Conservation (phyloP, 2,113 vertebrate genomes). For the Pedionomus torquatus region DNA sequence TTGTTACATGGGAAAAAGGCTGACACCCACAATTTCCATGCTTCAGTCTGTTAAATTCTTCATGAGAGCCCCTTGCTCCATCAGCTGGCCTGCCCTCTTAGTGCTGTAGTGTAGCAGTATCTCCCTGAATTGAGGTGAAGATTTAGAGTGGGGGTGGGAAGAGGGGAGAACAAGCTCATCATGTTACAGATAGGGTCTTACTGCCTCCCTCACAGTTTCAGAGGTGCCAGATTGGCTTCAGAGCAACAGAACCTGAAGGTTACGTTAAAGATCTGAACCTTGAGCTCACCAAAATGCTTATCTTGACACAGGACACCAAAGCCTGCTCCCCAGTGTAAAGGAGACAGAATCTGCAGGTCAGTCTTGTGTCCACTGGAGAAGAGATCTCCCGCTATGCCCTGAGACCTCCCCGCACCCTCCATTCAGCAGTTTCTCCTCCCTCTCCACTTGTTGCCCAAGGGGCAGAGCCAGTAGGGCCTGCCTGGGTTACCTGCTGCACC, state of each 20-base stretch:
- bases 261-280: background rate
- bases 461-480: background rate
- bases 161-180: background rate
- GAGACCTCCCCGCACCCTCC: background rate
- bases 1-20: background rate
- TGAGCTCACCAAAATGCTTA: background rate
- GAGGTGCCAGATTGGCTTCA: background rate
- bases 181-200: background rate
- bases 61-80: background rate
- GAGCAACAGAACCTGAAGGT: background rate
- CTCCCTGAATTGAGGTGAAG: background rate
- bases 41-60: background rate
- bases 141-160: background rate
- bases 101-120: background rate
- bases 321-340: background rate
- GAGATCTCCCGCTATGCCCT: background rate
- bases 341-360: background rate
- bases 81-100: background rate
- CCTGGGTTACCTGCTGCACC: rapidly evolving
- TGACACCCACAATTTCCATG: background rate
- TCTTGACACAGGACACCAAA: background rate
- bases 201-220: background rate
- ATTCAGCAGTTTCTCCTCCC: background rate
- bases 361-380: background rate
- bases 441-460: background rate